Base-by-base conservation (phyloP, 2,797 vertebrate genomes). In the Lemur catta region DNA sequence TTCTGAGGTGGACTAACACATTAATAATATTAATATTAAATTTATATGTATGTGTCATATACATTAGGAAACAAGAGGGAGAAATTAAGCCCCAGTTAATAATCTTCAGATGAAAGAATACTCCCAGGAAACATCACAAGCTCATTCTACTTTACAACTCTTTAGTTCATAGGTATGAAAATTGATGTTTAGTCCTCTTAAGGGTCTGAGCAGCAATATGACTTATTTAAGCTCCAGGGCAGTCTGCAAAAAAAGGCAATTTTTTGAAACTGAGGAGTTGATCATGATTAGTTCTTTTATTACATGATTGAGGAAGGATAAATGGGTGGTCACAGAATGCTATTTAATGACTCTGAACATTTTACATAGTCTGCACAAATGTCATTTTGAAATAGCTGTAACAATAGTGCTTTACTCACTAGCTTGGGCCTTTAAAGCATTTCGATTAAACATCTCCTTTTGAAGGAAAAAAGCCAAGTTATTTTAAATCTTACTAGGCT, bases 371-470 rank as follows among this genome's bases (percentile, higher is more conserved):
- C 89, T 95, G 50, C 48, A 92, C 55, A 96, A 94, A 89, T 81
- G 84, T 89, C 82, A 81, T n/a, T 93, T 94, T 95, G 89, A 95
- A 96, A 91, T 59, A 93, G 50, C 86, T 97, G 0, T 67, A 96
- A 87, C 63, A 80, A 88, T n/a, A 91, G 71, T 30, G 18, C 41
- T 94, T 95, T 52, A 69, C 43, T 84, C 72, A 79, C n/a, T 59
- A 76, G 30, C 6, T 46, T 65, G 26, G 30, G 50, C 18, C 87
- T 35, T 96, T 93, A 93, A 80, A 91, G 4, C 43, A 48, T 80
- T 96, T 95, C 76, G 86, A 89, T 95, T 95, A 95, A 95, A 86
- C 35, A 80, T 81, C 33, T 95, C 78, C 91, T 92, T 94, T 89
- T 55, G 41, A 91, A 84, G 93, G 33, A 63, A 94, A 80, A 89